A percentile compares a stretch with the other conserved stretches of the same genome.
These are phyloP conservation scores for Leucopsar rothschildi DNA, from an alignment of 2,113 vertebrate genomes.

Conservation along the genomic window DNA sequence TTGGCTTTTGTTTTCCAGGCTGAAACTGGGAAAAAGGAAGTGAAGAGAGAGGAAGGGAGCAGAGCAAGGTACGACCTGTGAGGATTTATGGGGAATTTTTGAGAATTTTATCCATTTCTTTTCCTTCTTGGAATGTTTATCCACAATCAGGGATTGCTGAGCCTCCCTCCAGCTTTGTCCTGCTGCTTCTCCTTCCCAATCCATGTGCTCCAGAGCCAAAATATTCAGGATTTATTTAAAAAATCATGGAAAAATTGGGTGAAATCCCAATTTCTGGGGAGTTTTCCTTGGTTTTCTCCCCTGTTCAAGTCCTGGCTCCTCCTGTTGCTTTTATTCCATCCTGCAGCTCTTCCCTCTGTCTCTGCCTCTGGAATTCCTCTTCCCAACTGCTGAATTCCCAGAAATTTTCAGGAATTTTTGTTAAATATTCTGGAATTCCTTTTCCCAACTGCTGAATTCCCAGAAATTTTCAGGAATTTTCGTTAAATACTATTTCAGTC, in stretches of 20 bases:
- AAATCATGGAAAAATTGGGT: accelerated
- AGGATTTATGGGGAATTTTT: no score
- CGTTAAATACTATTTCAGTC: neutral
- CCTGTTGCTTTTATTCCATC: neutral
- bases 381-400: neutral
- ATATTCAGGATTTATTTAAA: no score
- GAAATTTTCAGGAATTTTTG: neutral
- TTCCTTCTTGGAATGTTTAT: neutral
- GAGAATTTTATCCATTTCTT: neutral
- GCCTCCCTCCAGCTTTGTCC: neutral
- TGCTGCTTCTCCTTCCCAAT: neutral
- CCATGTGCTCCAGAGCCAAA: neutral
- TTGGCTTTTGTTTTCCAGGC: slow-evolving; percentile 54
- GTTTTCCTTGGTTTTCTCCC: neutral
- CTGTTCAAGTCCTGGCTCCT: neutral
- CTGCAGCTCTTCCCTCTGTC: neutral
- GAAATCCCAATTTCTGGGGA: neutral
- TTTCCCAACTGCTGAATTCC: neutral
- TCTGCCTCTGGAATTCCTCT: neutral
- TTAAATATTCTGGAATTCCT: neutral
- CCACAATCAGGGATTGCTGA: accelerated
- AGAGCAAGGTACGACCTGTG: slow-evolving; percentile 51
- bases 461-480: neutral
- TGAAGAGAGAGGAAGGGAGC: slow-evolving; percentile 30
- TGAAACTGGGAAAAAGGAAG: slow-evolving; percentile 25